These are phyloP conservation scores for Ormia ochracea DNA, from an alignment of 2,888 invertebrate species.

Conservation along the genomic window DNA sequence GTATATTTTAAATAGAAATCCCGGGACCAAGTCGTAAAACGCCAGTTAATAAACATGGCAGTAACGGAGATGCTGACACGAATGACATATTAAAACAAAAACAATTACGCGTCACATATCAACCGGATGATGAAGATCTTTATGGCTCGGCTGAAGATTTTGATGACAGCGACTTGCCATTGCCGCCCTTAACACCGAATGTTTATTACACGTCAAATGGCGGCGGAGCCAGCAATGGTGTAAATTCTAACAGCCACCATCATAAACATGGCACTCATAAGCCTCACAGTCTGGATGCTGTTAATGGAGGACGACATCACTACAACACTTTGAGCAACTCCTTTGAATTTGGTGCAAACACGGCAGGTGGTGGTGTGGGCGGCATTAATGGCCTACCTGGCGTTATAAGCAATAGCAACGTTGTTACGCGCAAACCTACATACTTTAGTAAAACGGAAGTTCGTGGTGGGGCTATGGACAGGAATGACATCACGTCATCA, in stretches of 20 bases:
- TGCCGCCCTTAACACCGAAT: constrained; percentile 73
- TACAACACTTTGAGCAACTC: constrained; percentile 62
- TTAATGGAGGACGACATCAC: constrained; percentile 63
- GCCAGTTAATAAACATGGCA: constrained; percentile 78
- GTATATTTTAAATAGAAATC: constrained; percentile 80
- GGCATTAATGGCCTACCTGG: constrained; percentile 63
- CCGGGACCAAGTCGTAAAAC: constrained; percentile 83
- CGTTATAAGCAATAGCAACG: constrained; percentile 63
- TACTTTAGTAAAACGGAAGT: constrained; percentile 71
- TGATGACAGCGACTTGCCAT: constrained; percentile 78
- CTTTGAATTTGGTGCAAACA: constrained; percentile 52
- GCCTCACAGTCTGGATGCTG: constrained; percentile 53
- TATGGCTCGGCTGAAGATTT: constrained; percentile 85
- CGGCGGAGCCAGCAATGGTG: constrained; percentile 46
- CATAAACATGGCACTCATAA: constrained; percentile 61
- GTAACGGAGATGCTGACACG: constrained; percentile 72
- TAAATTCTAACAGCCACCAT: constrained; percentile 32
- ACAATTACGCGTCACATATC: constrained; percentile 76
- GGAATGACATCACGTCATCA: constrained; percentile 70
- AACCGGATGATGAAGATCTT: constrained; percentile 82
- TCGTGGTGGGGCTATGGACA: constrained; percentile 69
- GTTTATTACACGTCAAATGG: constrained; percentile 70
- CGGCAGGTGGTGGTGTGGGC: constrained; percentile 35
- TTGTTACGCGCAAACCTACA: constrained; percentile 75
- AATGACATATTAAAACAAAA: constrained; percentile 77